Evolutionary conservation across 92 coral and sea anemone genomes (phyloP).

Genomic region (Micromussa lordhowensis): DNA sequence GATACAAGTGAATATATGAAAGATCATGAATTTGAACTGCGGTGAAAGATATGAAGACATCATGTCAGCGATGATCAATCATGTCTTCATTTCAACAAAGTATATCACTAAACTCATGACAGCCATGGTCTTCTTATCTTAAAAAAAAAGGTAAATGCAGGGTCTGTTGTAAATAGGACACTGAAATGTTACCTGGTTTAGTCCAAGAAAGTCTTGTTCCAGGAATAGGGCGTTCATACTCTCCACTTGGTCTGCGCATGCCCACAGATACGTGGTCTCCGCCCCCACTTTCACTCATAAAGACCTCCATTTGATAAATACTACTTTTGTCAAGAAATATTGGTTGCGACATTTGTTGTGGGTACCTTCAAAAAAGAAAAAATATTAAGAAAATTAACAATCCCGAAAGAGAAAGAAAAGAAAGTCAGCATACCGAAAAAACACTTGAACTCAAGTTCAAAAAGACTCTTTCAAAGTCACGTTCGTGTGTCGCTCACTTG

Average conservation of each 20-base stretch:
- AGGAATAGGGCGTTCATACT: constrained; percentile 70
- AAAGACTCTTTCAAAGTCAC: not conserved
- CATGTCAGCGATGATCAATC: no score
- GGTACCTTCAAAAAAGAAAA: constrained; percentile 25
- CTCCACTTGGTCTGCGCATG: constrained; percentile 72
- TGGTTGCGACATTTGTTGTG: constrained; percentile 57
- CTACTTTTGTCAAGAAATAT: constrained; percentile 61
- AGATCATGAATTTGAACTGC: no score
- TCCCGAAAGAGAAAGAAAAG: not conserved
- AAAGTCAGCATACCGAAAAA: not conserved
- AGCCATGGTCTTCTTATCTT: not conserved
- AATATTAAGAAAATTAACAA: not conserved
- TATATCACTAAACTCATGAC: not conserved
- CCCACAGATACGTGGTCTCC: constrained; percentile 72
- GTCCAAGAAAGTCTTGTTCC: constrained; percentile 67
- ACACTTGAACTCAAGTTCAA: not conserved
- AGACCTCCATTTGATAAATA: constrained; percentile 53
- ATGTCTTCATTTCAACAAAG: no score
- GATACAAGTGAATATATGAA: no score
- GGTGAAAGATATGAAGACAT: no score
- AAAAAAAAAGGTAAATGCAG: not conserved
- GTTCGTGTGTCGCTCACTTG: not conserved
- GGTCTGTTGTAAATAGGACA: not conserved
- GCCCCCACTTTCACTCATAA: constrained; percentile 43
- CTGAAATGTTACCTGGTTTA: constrained; percentile 65